Base-by-base conservation (phyloP, 2,113 vertebrate genomes). In the Platysternon megacephalum region DNA sequence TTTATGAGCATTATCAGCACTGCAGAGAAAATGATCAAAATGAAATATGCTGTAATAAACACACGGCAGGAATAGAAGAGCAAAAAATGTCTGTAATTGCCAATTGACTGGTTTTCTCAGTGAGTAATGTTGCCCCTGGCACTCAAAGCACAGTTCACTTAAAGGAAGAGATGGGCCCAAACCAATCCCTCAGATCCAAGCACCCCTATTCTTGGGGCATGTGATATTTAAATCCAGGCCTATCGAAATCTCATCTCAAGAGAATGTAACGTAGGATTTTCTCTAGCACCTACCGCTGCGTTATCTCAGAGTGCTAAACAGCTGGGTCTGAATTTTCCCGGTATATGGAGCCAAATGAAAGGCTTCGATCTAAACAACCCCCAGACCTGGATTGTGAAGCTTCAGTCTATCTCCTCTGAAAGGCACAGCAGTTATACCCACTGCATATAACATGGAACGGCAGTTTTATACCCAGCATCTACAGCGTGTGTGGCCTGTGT, bases 71-170 rank as follows among this genome's bases (percentile, higher is more conserved):
- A 86, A 44, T 26, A 46, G 74, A 46, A 87, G 44, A 10, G 8
- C 35, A 89, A 86, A 39, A 58, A 52, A 2, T 4, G 4, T 72
- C 29, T 86, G 35, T 84, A 80, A 65, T 0, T 82, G 8, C 3
- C 35, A 0, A 0, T 91, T 95, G 56, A 76, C 22, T 52, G 72
- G 24, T 22, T 90, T 93, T 10, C 49, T 48, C 65, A 4, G 6
- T 16, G 11, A 82, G 22, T 21, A 8, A 2, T 7, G 0, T 78
- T 61, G 76, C 79, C 21, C 0, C 90, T 48, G 17, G 42, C 87
- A 72, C 35, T 42, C 13, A 86, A 72, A 44, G 35, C 12, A 6
- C 0, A 0, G 0, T 61, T 3, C 46, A 4, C 68, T 32, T 76
- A 19, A 17, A 39, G 26, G 29, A 93, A 13, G 93, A 86, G 29